phyloP scores from a whole-genome alignment of 2,797 vertebrate genomes.

The Darevskia nairensis region DNA sequence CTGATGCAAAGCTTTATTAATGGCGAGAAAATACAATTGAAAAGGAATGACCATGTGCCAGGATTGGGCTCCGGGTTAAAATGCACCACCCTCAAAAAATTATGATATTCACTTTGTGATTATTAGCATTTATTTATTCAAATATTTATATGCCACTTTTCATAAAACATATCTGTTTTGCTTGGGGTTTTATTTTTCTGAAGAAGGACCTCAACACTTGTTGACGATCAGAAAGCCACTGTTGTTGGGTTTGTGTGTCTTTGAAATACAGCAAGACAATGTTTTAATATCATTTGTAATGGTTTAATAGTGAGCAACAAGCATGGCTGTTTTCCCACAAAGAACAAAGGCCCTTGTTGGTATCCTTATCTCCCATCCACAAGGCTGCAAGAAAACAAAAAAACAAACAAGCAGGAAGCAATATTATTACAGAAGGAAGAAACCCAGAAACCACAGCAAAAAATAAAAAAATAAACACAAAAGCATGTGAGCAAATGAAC shows the following conservation, averaged over 20 bases:
- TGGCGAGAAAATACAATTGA: not conserved
- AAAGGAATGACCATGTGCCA: not conserved
- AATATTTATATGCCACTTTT: too few relatives aligned
- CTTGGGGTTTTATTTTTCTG: not conserved
- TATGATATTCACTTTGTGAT: too few relatives aligned
- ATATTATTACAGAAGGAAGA: constrained; percentile 32
- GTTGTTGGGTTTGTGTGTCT: not conserved
- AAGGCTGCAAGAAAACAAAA: constrained; percentile 18
- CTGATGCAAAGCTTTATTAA: not conserved
- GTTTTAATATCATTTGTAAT: not conserved
- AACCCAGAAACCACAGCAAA: constrained; percentile 22
- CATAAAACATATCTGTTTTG: too few relatives aligned
- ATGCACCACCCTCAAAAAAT: too few relatives aligned
- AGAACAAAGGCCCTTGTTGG: constrained; percentile 5
- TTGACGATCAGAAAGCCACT: not conserved
- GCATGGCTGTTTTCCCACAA: not conserved
- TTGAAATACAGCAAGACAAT: not conserved
- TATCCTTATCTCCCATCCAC: not conserved
- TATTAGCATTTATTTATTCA: too few relatives aligned
- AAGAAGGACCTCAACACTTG: not conserved
- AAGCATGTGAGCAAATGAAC: constrained; percentile 17
- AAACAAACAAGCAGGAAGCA: constrained; percentile 31
- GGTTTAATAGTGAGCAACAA: not conserved
- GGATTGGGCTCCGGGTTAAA: too few relatives aligned
- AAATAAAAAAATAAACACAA: constrained; percentile 28